Base-by-base conservation (phyloP, 2,888 invertebrate species). In the Melanostoma scalare region DNA sequence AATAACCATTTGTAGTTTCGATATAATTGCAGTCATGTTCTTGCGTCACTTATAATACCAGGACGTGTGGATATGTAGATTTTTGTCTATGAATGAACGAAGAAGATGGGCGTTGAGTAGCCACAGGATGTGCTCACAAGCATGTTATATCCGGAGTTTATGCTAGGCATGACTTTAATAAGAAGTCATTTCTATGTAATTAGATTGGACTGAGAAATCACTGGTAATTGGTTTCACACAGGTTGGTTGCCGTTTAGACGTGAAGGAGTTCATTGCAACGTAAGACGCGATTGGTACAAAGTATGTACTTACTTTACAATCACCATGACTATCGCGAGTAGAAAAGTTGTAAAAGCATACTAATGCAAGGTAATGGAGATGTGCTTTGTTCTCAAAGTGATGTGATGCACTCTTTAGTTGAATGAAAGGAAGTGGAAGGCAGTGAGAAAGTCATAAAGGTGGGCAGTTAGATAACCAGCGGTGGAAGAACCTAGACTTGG, bases 11-110 rank as follows among this genome's bases (percentile, higher is more conserved):
- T 77, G 81, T 82, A 82, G 73, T 77, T 20, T 82, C 72, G 63
- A 82, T 68, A 77, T 82, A 82, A 82, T 78, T 82, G 77, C 81
- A 77, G 63, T 68, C 68, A 63, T 63, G 77, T 73, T 77, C 74
- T 58, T 52, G 81, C 77, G 73, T 77, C 77, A 77, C 55, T 73
- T 69, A 53, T 53, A n/a, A 31, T 44, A n/a, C 63, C 20, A 50
- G 56, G 77, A 77, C 40, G 72, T 65, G 55, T 48, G 42, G 55
- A 50, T 71, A 44, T 35, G 8, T 44, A 36, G 44, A 1, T 36
- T 61, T 46, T 55, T 10, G 60, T 33, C 53, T 50, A 20, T 8
- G 52, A 52, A 31, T 4, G 36, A 6, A 9, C 52, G 52, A 53
- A 2, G 53, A n/a, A 10, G 60, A 44, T 44, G 55, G 55, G 55